phyloP scores from a whole-genome alignment of 2,888 invertebrate species.

The Lampropteryx suffumata region DNA sequence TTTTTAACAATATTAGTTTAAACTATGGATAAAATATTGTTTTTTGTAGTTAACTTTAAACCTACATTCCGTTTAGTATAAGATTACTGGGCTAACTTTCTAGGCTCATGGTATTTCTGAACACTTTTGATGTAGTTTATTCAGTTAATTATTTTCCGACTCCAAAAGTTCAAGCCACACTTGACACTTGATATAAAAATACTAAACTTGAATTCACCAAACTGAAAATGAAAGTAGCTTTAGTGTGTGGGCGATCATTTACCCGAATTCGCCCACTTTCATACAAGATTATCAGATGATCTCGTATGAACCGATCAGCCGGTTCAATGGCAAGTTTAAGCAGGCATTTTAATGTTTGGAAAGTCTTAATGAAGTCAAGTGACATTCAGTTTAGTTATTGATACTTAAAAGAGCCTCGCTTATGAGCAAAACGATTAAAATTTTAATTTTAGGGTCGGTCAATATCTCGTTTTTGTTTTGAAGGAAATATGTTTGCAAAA shows the following conservation, averaged over 20 bases:
- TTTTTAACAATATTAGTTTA: too few species aligned
- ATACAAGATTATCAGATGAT: conserved; percentile 20
- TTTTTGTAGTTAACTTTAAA: too few species aligned
- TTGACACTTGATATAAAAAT: conserved; percentile 24
- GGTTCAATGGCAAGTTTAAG: conserved; percentile 19
- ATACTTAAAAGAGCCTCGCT: conserved; percentile 1
- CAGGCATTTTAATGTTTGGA: conserved; percentile 16
- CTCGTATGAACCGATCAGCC: conserved; percentile 6
- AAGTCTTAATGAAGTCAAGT: conserved; percentile 17
- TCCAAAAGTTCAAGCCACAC: too few species aligned
- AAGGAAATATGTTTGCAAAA: too few species aligned
- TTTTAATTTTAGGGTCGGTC: neutral
- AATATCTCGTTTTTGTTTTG: too few species aligned
- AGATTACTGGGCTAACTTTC: too few species aligned
- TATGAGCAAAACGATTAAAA: neutral
- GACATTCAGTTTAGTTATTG: conserved; percentile 11
- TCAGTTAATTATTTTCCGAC: too few species aligned
- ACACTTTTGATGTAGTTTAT: too few species aligned
- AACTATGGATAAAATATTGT: too few species aligned
- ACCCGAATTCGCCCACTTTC: conserved; percentile 33
- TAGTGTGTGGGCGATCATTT: conserved; percentile 31
- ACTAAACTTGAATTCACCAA: conserved; percentile 29
- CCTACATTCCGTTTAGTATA: too few species aligned
- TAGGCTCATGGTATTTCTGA: too few species aligned
- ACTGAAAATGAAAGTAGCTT: conserved; percentile 35